Percentiles rank a stretch among this genome's conserved stretches.
Conservation (phyloP, 2,113 vertebrate genomes). For the Pseudonaja textilis region DNA sequence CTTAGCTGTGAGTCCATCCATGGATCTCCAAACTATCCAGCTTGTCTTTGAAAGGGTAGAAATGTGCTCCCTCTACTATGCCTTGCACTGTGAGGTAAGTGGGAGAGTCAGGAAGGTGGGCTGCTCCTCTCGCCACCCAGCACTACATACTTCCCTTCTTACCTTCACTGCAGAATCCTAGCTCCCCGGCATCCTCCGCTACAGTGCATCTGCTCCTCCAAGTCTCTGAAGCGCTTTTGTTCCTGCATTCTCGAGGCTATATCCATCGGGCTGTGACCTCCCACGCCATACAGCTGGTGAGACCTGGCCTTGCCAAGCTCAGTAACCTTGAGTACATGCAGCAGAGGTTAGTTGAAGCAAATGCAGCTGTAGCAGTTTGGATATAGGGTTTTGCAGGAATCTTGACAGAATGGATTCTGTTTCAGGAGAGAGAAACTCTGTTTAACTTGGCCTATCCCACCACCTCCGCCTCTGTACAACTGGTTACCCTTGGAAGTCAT, state of each 20-base stretch:
- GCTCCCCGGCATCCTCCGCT: constrained; percentile 18
- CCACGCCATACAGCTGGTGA: constrained; percentile 69
- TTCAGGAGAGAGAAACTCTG: constrained; percentile 24
- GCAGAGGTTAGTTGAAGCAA: constrained; percentile 36
- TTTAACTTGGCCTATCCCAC: constrained; percentile 27
- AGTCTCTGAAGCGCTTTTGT: constrained; percentile 70
- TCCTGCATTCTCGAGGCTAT: constrained; percentile 62
- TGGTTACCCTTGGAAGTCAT: constrained; percentile 75
- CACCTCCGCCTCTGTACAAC: constrained; percentile 62
- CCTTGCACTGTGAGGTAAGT: constrained; percentile 61
- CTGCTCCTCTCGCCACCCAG: too few species aligned
- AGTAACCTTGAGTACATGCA: constrained; percentile 67
- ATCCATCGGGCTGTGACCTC: constrained; percentile 70
- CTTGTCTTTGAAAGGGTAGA: constrained; percentile 71
- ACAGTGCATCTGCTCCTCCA: constrained; percentile 63
- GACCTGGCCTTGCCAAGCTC: constrained; percentile 68
- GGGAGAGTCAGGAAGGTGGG: not conserved
- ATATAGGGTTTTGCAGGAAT: constrained; percentile 1
- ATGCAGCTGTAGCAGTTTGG: not conserved
- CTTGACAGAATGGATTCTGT: not conserved
- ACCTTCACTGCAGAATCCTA: constrained; percentile 42
- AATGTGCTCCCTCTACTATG: constrained; percentile 66
- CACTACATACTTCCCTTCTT: not conserved
- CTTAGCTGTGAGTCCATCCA: constrained; percentile 65
- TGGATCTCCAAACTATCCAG: constrained; percentile 50